These are phyloP conservation scores for Pachymerium ferrugineum DNA, from an alignment of 2,888 invertebrate genomes.

Conservation along the genomic window DNA sequence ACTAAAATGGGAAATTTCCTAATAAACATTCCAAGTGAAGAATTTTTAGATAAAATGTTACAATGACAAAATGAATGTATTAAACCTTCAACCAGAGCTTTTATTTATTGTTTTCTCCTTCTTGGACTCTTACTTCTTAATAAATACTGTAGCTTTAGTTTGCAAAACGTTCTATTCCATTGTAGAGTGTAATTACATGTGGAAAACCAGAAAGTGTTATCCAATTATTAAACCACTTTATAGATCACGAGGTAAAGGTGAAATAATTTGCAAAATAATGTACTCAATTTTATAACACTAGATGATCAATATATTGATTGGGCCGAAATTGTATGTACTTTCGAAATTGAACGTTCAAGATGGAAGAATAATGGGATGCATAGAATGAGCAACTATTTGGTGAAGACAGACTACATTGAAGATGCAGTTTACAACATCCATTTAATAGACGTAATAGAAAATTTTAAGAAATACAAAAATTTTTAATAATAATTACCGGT, in stretches of 20 bases:
- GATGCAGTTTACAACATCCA: background rate
- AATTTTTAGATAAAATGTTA: too few relatives aligned
- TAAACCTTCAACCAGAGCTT: background rate
- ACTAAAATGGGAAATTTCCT: too few relatives aligned
- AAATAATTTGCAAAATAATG: too few relatives aligned
- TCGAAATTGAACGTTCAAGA: background rate
- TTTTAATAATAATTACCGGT: background rate
- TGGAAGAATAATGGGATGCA: background rate
- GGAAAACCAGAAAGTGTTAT: too few relatives aligned
- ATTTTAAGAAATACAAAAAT: background rate
- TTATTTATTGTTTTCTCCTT: background rate
- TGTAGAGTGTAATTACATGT: background rate
- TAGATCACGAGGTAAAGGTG: too few relatives aligned
- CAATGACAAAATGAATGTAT: background rate
- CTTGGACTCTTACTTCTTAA: background rate
- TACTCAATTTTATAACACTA: background rate
- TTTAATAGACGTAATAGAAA: background rate
- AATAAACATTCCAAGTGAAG: too few relatives aligned
- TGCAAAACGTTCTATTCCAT: background rate
- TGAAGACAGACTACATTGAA: too few relatives aligned
- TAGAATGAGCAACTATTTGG: background rate
- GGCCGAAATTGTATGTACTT: background rate
- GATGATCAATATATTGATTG: background rate
- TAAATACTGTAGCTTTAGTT: background rate
- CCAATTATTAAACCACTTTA: too few relatives aligned